A percentile compares a stretch with the other conserved stretches of the same genome.
These are phyloP conservation scores for Pseudopodoces humilis DNA, from an alignment of 2,113 vertebrate genomes.

Conservation along the genomic window DNA sequence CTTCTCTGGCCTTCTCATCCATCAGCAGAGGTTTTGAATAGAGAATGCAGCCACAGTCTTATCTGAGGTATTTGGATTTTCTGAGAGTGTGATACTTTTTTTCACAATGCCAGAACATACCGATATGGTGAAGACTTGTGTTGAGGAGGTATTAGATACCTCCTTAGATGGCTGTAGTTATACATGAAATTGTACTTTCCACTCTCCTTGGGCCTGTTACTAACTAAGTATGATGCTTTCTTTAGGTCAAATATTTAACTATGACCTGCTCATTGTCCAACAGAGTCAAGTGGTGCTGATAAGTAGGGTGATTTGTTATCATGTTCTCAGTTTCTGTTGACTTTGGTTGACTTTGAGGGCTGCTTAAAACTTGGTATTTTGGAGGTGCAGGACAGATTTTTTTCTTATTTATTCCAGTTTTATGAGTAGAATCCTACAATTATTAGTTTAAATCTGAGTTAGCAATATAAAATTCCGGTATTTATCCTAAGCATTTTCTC, in stretches of 20 bases:
- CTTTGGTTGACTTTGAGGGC: not conserved
- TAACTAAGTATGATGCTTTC: not conserved
- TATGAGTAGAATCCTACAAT: not conserved
- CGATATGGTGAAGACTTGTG: not conserved
- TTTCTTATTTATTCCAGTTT: not conserved
- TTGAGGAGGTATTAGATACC: not conserved
- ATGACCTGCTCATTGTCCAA: rapidly evolving
- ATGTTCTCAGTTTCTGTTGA: not conserved
- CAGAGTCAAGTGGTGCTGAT: not conserved
- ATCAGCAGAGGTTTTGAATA: not conserved
- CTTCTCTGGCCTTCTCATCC: not conserved
- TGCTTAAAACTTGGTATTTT: not conserved
- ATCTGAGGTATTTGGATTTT: not conserved
- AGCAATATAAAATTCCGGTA: not conserved
- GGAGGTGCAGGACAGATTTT: not conserved
- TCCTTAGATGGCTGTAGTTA: not conserved
- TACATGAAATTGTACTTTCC: not conserved
- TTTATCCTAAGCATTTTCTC: not conserved
- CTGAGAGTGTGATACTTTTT: not conserved
- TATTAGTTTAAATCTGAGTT: not conserved
- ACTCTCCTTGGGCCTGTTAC: not conserved
- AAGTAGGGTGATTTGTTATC: not conserved
- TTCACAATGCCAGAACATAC: not conserved
- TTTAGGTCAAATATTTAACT: not conserved
- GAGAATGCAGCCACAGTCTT: not conserved